Percentiles rank a stretch among this genome's conserved stretches.
phyloP scores from a whole-genome alignment of 2,888 invertebrate genomes.

The Smittia aterrima region DNA sequence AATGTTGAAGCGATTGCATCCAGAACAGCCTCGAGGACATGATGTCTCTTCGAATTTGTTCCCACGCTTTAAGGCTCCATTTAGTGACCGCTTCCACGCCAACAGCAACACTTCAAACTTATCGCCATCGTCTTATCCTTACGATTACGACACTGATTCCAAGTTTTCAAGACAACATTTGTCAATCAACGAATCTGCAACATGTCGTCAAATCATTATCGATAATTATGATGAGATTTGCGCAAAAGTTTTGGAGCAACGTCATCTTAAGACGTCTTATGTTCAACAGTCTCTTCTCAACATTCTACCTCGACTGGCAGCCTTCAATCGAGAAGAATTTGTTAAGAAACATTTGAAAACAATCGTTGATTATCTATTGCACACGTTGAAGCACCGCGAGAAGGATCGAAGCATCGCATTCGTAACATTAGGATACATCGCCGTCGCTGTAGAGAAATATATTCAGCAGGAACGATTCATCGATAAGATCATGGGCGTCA shows the following conservation, averaged over 20 bases:
- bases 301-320: conserved; percentile 86
- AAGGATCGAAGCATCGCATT: conserved; percentile 86
- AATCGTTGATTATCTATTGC: conserved; percentile 75
- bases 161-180: conserved; percentile 36
- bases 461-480: conserved; percentile 68
- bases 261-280: conserved; percentile 69
- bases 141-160: conserved; percentile 48
- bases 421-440: conserved; percentile 84
- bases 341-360: conserved; percentile 69
- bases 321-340: conserved; percentile 84
- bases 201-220: conserved; percentile 76
- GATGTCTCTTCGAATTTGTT: conserved; percentile 52
- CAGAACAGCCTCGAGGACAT: conserved; percentile 45
- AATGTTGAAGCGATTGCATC: conserved; percentile 63
- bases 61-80: conserved; percentile 55
- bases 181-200: conserved; percentile 77
- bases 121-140: conserved; percentile 43
- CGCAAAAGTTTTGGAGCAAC: conserved; percentile 72
- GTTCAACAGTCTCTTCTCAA: conserved; percentile 85
- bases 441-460: conserved; percentile 80
- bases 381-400: conserved; percentile 74
- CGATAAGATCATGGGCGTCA: conserved; percentile 79
- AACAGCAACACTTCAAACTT: conserved; percentile 44
- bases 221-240: conserved; percentile 82
- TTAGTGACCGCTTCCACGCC: conserved; percentile 51